Evolutionary conservation across 2,888 invertebrate species (phyloP), one percentile per base, ranked within the genome.

Genomic region (Isotomurus palustris): DNA sequence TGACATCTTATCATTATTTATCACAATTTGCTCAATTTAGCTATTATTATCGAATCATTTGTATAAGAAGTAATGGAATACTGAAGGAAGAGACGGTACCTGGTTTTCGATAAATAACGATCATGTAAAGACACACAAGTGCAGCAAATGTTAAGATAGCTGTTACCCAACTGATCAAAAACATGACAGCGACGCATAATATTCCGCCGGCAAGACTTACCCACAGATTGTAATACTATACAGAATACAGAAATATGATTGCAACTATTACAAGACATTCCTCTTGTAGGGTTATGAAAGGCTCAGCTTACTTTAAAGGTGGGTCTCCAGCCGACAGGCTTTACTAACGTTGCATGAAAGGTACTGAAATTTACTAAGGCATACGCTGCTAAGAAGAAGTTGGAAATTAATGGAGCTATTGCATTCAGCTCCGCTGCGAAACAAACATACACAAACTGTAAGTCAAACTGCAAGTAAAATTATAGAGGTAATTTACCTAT

Each of bases 181-280:
- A 96, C 95, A 96, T 96, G 59, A 95, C 93, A 57, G 85, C 84
- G 56, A 91, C 85, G 75, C 91, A 92, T 51, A 92, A 74, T 67
- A 89, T 78, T 22, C 92, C 79, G 32, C 94, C 95, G 59, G 85
- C 71, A 60, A 95, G 82, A 72, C 92, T 92, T 57, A 94, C 78
- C 94, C 94, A 96, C 88, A 89, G 90, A 76, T 92, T 95, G 80
- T 93, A 95, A 76, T 87, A 87, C 90, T 91, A 75, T 55, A 75
- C 73, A 22, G 17, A 12, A 54, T 27, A 6, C 14, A 21, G n/a
- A n/a, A n/a, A n/a, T n/a, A n/a, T n/a, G n/a, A n/a, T n/a, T n/a
- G n/a, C n/a, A n/a, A n/a, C n/a, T n/a, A n/a, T n/a, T n/a, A n/a
- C n/a, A n/a, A n/a, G n/a, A 4, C 21, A 21, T 22, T 44, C 24